Evolutionary conservation across 2,113 vertebrate genomes (phyloP).

Genomic region (Diphyllodes magnificus): DNA sequence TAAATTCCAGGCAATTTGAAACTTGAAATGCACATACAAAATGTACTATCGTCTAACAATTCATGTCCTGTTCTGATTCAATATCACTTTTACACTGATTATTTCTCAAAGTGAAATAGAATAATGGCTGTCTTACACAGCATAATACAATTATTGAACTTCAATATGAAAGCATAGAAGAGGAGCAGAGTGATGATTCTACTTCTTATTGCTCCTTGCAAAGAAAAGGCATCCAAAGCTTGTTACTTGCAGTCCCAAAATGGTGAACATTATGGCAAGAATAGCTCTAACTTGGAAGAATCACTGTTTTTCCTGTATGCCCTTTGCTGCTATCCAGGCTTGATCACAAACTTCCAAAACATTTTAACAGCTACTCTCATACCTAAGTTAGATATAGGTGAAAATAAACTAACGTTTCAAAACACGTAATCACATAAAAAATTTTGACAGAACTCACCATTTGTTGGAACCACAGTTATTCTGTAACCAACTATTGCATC

Average conservation of each 20-base stretch:
- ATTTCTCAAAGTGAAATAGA: neutral
- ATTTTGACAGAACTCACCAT: constrained; percentile 76
- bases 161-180: neutral
- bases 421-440: neutral
- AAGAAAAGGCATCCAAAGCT: neutral
- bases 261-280: neutral
- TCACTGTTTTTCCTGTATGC: neutral
- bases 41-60: neutral
- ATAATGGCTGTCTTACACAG: neutral
- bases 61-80: neutral
- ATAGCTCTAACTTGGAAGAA: neutral
- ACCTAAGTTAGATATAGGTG: neutral
- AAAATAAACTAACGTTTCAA: neutral
- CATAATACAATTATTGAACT: neutral
- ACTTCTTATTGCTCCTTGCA: neutral
- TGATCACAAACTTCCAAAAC: neutral
- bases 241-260: neutral
- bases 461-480: constrained; percentile 83
- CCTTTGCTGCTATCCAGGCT: neutral
- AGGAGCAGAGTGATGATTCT: neutral
- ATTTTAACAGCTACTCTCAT: neutral
- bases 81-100: neutral
- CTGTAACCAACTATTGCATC: constrained; percentile 87
- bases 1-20: neutral
- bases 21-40: neutral